Base-by-base conservation (phyloP, 2,797 vertebrate genomes). In the Benthosema pterotum region DNA sequence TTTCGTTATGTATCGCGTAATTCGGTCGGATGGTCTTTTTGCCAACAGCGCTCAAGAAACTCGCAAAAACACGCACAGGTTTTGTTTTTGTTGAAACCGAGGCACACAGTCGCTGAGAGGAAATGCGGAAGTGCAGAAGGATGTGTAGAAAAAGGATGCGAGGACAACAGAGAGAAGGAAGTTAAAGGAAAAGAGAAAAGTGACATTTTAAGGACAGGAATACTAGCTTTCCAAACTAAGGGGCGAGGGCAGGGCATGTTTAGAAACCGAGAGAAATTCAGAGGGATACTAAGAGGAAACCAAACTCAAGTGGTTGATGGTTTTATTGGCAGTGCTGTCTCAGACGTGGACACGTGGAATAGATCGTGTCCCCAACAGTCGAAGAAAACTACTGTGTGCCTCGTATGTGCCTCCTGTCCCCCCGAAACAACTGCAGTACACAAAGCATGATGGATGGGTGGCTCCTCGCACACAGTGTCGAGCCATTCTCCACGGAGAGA, bases 321-420 rank as follows among this genome's bases (percentile, higher is more conserved):
- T 64, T 68, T 60, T 55, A 55, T 0, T 8, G 5, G 69, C 15
- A 42, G 0, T 43, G 47, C 42, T 28, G 57, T 64, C 61, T n/a
- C 63, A 52, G 66, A 61, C 11, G n/a, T n/a, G 57, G 56, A 58
- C 55, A 58, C 25, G 68, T 59, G 68, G 42, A 65, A 19, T 60
- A 42, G n/a, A n/a, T n/a, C n/a, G n/a, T 53, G 50, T 52, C 2
- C 32, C 28, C 53, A n/a, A 42, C 60, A 52, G 61, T 68, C 19
- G 48, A 63, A 60, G 54, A 57, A n/a, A 70, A 59, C 64, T 58
- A 59, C 64, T 59, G 71, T 70, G 79, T 84, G 76, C 78, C 65
- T 78, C 46, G 18, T 82, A 72, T 70, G 88, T 88, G 87, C 85
- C 86, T 88, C 82, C 77, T 72, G 72, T 77, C 69, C 54, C 69